Evolutionary conservation across 2,113 vertebrate genomes (phyloP).

Genomic region (Erinaceus europaeus): DNA sequence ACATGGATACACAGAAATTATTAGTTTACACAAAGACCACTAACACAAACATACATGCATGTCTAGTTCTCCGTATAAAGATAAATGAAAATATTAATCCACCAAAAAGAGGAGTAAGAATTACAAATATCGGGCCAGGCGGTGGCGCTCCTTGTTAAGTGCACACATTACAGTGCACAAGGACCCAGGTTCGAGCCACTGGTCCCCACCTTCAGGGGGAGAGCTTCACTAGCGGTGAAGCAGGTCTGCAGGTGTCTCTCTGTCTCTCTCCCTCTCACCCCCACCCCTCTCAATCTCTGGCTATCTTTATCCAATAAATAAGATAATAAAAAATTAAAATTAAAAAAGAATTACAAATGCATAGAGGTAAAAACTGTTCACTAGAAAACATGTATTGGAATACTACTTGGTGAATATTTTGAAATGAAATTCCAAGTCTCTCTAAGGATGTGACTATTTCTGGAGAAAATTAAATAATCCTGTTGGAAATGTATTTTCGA

Average conservation of each 20-base stretch:
- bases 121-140: not conserved
- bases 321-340: too few relatives aligned
- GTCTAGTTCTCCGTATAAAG: not conserved
- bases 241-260: too few relatives aligned
- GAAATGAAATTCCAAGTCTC: constrained; percentile 1
- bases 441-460: too few relatives aligned
- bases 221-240: too few relatives aligned
- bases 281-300: too few relatives aligned
- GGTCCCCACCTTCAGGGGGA: too few relatives aligned
- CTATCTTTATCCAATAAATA: too few relatives aligned
- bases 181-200: too few relatives aligned
- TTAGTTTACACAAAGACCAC: not conserved
- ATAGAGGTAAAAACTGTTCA: not conserved
- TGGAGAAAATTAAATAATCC: not conserved
- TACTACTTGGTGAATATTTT: constrained; percentile 18
- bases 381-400: not conserved
- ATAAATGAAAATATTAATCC: not conserved
- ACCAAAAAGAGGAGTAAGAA: not conserved
- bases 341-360: too few relatives aligned
- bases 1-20: not conserved
- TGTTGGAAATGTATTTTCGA: not conserved
- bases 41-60: not conserved
- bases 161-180: too few relatives aligned
- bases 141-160: too few relatives aligned
- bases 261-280: too few relatives aligned